phyloP scores from a whole-genome alignment of 2,888 invertebrate species.

The Choristoneura rosaceana region DNA sequence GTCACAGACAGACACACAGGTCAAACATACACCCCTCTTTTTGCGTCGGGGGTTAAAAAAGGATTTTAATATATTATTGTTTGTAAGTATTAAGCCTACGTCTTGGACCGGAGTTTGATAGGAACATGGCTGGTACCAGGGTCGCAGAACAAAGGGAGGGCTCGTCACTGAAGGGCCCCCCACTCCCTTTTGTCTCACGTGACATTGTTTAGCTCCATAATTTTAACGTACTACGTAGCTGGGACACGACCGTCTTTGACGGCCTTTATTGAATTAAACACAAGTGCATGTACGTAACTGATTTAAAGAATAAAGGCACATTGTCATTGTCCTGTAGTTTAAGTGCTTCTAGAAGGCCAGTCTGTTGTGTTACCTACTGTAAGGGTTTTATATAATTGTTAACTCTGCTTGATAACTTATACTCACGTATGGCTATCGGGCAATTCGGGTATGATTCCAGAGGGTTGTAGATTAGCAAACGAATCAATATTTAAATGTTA shows the following conservation, averaged over 20 bases:
- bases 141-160: constrained; percentile 69
- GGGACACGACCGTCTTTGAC: constrained; percentile 11
- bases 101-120: constrained; percentile 53
- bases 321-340: not conserved
- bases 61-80: too few species aligned
- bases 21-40: too few species aligned
- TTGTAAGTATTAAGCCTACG: constrained; percentile 6
- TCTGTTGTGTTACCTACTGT: not conserved
- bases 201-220: constrained; percentile 75
- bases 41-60: too few species aligned
- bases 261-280: not conserved
- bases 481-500: too few species aligned
- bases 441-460: too few species aligned
- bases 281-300: not conserved
- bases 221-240: constrained; percentile 27
- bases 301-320: not conserved
- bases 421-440: too few species aligned
- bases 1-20: too few species aligned
- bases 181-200: constrained; percentile 74
- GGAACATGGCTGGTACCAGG: constrained; percentile 65
- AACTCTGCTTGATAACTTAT: too few species aligned
- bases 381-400: too few species aligned
- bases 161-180: constrained; percentile 62
- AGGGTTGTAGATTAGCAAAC: too few species aligned
- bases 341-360: not conserved